A percentile compares a stretch with the other conserved stretches of the same genome.
phyloP scores from a whole-genome alignment of 2,113 vertebrate species.

The Rhinolophus sinicus region DNA sequence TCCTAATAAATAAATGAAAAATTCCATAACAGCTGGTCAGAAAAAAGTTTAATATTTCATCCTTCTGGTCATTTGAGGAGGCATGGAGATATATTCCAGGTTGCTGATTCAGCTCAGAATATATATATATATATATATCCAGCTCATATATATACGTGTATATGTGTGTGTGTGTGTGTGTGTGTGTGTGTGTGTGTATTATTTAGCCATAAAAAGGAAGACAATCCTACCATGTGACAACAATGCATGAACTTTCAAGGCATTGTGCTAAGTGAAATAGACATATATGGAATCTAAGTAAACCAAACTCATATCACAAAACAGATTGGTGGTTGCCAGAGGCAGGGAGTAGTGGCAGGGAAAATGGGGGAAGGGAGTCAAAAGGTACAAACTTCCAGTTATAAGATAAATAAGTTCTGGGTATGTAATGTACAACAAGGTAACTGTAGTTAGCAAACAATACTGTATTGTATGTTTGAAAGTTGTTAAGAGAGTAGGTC shows the following conservation, averaged over 20 bases:
- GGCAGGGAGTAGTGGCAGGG: not conserved
- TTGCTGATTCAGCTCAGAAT: not conserved
- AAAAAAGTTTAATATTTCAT: not conserved
- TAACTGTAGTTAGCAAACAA: not conserved
- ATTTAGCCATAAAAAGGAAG: not conserved
- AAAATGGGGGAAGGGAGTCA: not conserved
- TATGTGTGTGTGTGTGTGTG: too few species aligned
- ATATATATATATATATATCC: too few species aligned
- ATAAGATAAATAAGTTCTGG: not conserved
- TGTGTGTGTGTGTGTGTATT: not conserved
- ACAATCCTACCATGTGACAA: not conserved
- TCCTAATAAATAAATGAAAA: not conserved
- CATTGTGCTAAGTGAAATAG: not conserved
- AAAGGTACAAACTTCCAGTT: not conserved
- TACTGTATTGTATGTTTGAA: not conserved
- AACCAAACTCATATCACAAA: not conserved
- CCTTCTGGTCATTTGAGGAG: not conserved
- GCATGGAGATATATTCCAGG: not conserved
- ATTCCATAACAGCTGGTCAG: not conserved
- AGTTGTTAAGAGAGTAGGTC: not conserved
- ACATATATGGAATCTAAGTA: not conserved
- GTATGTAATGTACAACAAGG: not conserved
- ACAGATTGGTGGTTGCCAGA: not conserved
- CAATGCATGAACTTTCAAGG: not conserved
- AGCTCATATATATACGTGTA: too few species aligned